phyloP scores from a whole-genome alignment of 2,113 vertebrate species.

The Pseudolaguvia tuberculata region DNA sequence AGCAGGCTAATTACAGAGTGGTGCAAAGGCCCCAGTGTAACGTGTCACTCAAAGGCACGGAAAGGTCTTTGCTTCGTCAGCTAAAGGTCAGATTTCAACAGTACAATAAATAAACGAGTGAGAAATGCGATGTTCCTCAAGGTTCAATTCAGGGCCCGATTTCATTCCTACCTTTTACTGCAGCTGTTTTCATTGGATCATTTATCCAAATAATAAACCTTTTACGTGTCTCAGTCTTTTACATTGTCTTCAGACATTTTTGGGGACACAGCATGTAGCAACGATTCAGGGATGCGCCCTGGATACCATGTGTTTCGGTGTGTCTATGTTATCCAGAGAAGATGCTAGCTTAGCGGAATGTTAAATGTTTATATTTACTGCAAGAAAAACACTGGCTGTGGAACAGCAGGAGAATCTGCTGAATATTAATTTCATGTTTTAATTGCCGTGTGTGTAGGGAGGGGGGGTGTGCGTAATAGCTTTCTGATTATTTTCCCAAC shows the following conservation, averaged over 20 bases:
- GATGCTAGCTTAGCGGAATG: not conserved
- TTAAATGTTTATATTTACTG: not conserved
- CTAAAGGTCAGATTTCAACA: not conserved
- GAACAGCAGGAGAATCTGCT: not conserved
- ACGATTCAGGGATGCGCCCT: not conserved
- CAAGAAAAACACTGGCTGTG: not conserved
- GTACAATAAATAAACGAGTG: not conserved
- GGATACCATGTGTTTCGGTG: not conserved
- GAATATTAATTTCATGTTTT: not conserved
- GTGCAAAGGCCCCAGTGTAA: conserved; percentile 24
- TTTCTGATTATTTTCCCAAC: conserved; percentile 24
- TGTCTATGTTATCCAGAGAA: conserved; percentile 6
- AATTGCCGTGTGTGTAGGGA: conserved; percentile 11
- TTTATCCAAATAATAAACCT: not conserved
- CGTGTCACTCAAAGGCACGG: conserved; percentile 27
- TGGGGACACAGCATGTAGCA: not conserved
- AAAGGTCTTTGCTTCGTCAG: not conserved
- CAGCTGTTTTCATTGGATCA: not conserved
- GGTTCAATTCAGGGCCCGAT: not conserved
- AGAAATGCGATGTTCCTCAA: not conserved
- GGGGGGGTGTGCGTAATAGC: conserved; percentile 4
- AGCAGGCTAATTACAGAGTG: conserved; percentile 40
- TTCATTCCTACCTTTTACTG: not conserved
- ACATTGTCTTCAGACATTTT: not conserved
- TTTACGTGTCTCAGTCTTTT: no score